phyloP scores from a whole-genome alignment of 2,113 vertebrate species.

The Gopherus evgoodei region DNA sequence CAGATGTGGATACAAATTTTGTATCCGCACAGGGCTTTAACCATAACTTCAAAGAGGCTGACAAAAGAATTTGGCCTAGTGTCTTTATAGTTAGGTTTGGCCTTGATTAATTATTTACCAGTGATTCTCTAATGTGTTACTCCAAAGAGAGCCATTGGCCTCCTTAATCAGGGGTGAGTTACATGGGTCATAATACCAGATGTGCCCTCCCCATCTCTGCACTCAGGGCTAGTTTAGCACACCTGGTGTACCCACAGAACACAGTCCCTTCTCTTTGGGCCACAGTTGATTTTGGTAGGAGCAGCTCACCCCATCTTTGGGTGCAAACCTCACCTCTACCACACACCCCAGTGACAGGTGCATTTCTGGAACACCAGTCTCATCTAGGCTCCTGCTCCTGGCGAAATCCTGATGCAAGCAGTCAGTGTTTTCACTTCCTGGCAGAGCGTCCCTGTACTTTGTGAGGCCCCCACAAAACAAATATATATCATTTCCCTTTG shows the following conservation, averaged over 20 bases:
- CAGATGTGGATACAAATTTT: too few relatives aligned
- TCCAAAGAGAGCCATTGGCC: constrained; percentile 28
- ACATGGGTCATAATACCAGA: background rate
- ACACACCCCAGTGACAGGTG: background rate
- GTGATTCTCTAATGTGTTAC: background rate
- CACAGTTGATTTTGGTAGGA: background rate
- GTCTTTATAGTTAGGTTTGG: background rate
- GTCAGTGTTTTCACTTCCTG: background rate
- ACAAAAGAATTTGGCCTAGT: background rate
- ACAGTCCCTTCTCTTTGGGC: background rate
- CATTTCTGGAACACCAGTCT: background rate
- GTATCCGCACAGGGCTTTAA: too few relatives aligned
- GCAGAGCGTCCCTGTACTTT: accelerated
- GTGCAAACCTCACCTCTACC: background rate
- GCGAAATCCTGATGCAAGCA: background rate
- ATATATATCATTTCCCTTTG: background rate
- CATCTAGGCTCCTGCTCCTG: background rate
- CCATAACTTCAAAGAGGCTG: background rate
- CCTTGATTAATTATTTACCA: constrained; percentile 43
- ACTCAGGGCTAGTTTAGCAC: background rate
- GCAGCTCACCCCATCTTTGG: background rate
- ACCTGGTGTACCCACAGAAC: background rate
- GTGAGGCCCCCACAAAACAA: background rate
- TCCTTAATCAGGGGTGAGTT: background rate
- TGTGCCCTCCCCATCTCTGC: background rate